Evolutionary conservation across 2,113 vertebrate genomes (phyloP), one percentile per base, ranked within the genome.

Genomic region (Acanthisitta chloris): DNA sequence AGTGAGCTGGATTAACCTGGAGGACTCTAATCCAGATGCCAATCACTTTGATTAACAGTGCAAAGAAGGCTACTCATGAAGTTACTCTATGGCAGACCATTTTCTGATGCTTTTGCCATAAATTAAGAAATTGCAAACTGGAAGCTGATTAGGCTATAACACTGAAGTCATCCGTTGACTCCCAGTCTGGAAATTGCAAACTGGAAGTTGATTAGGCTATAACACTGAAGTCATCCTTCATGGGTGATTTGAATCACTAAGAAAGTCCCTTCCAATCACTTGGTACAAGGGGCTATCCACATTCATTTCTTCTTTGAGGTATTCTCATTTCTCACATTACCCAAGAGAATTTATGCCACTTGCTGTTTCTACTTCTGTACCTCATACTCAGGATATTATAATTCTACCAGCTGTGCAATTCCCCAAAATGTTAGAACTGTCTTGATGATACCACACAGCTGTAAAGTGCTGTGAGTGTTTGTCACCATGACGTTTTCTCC

Each of bases 41-140:
- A 94, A 59, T 92, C 90, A 76, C 31, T 92, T 88, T 87, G 84
- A 84, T 59, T 71, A 96, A 81, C 61, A 71, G 20, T 31, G 33
- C 38, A 70, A 23, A 12, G 46, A 70, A 78, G 38, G 26, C 26
- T 86, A 29, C 21, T 49, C 31, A 42, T 33, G 58, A 92, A 92
- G 54, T 45, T 88, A 29, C 25, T 70, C n/a, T 17, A 48, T 45
- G 17, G 14, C 7, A 72, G 21, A 8, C n/a, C 14, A 42, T 85
- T 79, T 88, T 69, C 46, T 81, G 33, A 38, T 64, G 33, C 9
- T 83, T 74, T 90, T 85, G 23, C 54, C 29, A 26, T 66, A 21
- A 86, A 86, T 7, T 72, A 57, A 55, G 26, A 58, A 34, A n/a
- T n/a, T n/a, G n/a, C n/a, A 88, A 24, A 24, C 7, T 55, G 45